Base-by-base conservation (phyloP, 2,888 invertebrate species). In the Phymatocera aterrima region DNA sequence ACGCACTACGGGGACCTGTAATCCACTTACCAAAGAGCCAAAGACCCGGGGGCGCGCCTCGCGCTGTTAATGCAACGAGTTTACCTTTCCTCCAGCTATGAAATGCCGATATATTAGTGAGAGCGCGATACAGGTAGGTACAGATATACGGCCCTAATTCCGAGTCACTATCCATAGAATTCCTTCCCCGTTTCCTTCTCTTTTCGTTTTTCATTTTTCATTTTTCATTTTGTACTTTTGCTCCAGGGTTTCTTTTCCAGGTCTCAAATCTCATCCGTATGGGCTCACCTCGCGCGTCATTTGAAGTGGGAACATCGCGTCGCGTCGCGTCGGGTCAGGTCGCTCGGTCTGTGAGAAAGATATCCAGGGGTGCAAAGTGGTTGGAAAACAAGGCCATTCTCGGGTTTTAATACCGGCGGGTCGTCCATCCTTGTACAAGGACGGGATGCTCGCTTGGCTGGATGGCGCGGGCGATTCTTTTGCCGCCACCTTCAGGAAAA, bases 311-410 rank as follows among this genome's bases (percentile, higher is more conserved):
- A 51, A 72, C 72, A n/a, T 48, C 31, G 70, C 60, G 6, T 60
- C 60, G 8, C 40, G 4, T 40, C 8, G 40, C n/a, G 18, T n/a
- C 51, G 51, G 51, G n/a, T n/a, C 54, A 18, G 18, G 21, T 21
- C 54, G 0, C 64, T 40, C 37, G 64, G 68, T 43, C 28, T 46
- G 18, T 15, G 40, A 72, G 46, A 18, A 72, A 57, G 64, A 31
- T 75, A 34, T 54, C 51, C 48, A n/a, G 79, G 51, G 80, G 78
- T 78, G 77, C 70, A 74, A 81, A 81, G 79, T 85, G 83, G 82
- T 81, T 83, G 80, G 83, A 84, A 85, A 84, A 84, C 85, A 85
- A 80, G 81, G 80, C 83, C 83, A 84, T 85, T 83, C 85, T 81
- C 79, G 81, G 83, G 83, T 86, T 85, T 85, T 85, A 84, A 85